A percentile compares a stretch with the other conserved stretches of the same genome.
Conservation (phyloP, 2,113 vertebrate genomes). For the Macrotis lagotis region DNA sequence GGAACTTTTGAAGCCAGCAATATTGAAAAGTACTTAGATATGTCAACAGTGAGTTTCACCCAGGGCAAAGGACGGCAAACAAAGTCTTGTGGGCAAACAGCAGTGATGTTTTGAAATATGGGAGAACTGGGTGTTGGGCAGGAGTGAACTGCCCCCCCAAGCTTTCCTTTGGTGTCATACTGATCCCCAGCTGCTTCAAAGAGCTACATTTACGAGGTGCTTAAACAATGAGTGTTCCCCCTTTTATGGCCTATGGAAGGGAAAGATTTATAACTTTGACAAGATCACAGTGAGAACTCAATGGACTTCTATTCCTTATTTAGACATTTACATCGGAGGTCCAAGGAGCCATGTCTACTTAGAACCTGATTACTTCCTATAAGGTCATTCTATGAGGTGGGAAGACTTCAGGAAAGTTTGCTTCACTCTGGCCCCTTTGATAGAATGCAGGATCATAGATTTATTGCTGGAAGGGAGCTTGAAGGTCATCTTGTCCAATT, state of each 20-base stretch:
- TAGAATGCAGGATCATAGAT: not conserved
- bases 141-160: not conserved
- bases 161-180: not conserved
- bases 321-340: not conserved
- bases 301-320: not conserved
- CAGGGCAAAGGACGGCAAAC: not conserved
- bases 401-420: not conserved
- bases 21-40: not conserved
- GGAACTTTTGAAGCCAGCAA: conserved; percentile 23
- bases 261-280: not conserved
- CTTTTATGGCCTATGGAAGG: not conserved
- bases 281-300: not conserved
- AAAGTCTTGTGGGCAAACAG: not conserved
- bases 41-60: not conserved
- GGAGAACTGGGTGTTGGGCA: not conserved
- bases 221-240: not conserved
- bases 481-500: not conserved
- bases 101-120: not conserved
- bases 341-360: not conserved
- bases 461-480: not conserved
- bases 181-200: not conserved
- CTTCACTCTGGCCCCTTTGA: not conserved
- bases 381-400: not conserved
- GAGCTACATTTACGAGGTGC: not conserved
- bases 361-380: not conserved